Evolutionary conservation across 64 coral and sea anemone genomes (phyloP), one percentile per base, ranked within the genome.

Genomic region (Pocillopora verrucosa): DNA sequence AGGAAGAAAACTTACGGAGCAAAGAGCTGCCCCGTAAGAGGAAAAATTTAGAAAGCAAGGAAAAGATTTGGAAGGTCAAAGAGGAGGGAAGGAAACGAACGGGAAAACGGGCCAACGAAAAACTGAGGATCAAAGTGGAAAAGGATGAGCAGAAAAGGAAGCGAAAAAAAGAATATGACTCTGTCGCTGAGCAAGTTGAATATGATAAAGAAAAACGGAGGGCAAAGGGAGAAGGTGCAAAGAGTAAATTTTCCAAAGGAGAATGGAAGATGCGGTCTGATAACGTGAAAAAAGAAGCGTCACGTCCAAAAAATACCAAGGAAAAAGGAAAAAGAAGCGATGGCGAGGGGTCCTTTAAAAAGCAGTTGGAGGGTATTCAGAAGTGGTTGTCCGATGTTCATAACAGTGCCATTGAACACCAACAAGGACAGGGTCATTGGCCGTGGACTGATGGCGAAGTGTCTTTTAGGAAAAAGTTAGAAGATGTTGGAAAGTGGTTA

Each of bases 171-270:
- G 86, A 65, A 75, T 76, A 87, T 58, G 75, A 79, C 64, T 78
- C 90, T 80, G 59, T 85, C 16, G 63, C 19, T 16, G 90, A 92
- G 20, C 90, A 92, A 79, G 69, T 19, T 30, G 63, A 61, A n/a
- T 92, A 75, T 80, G 90, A 92, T 16, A 34, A 79, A 87, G 61
- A 80, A 36, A 92, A 92, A 65, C 74, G 90, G 11, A 86, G 35
- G 4, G 26, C 15, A 22, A 78, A 79, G 15, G 77, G 86, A 14
- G 90, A 80, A 73, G 35, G 34, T 59, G 73, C 36, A 84, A 41
- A 84, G 3, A 45, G 74, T 74, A 56, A 81, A 19, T 6, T 24
- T 0, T 4, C 58, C 13, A 59, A 62, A 13, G 20, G 2, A 4
- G 24, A 79, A 59, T 60, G 77, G 77, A 59, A 30, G 57, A 79